Base-by-base conservation (phyloP, 2,797 vertebrate species). In the Takifugu ocellatus region DNA sequence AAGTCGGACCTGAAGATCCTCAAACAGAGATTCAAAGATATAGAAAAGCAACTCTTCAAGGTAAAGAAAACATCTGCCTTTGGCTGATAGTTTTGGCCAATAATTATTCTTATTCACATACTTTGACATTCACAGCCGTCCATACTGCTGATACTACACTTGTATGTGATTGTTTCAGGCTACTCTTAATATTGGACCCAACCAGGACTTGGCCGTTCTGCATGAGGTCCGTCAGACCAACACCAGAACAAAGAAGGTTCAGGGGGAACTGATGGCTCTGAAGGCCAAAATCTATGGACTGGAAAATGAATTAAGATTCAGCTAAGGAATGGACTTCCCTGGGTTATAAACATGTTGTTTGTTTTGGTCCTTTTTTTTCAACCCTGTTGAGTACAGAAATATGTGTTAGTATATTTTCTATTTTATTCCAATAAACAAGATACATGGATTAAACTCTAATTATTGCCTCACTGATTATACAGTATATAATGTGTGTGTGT, bases 41-140 rank as follows among this genome's bases (percentile, higher is more conserved):
- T 98, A 33, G 97, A 99, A 78, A 95, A 93, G 61, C 92, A 93
- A 65, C 93, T 99, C 0, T 89, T 94, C 51, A 96, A 96, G 94
- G 97, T 99, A 79, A 62, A 56, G 10, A 48, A 48, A 25, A 48
- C 24, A 21, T 48, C 21, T 48, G 17, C 9, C 21, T 21, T 24
- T 10, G 26, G 3, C 25, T 31, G 1, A 6, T 9, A 33, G 8
- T 33, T 9, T 33, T 1, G 33, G 33, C 33, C 6, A 29, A 33
- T 33, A 33, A 33, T 33, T 11, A 11, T 33, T 9, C 8, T 33
- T 33, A 25, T 45, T 11, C 12, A n/a, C 1, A 27, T 36, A 27
- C 2, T 48, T 39, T 53, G 17, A 61, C 47, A 29, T 6, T 46
- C 16, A 21, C 8, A 9, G 5, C 7, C 16, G 21, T n/a, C 17